Conservation (phyloP, 2,888 invertebrate genomes). For the Lacanobia wlatinum region DNA sequence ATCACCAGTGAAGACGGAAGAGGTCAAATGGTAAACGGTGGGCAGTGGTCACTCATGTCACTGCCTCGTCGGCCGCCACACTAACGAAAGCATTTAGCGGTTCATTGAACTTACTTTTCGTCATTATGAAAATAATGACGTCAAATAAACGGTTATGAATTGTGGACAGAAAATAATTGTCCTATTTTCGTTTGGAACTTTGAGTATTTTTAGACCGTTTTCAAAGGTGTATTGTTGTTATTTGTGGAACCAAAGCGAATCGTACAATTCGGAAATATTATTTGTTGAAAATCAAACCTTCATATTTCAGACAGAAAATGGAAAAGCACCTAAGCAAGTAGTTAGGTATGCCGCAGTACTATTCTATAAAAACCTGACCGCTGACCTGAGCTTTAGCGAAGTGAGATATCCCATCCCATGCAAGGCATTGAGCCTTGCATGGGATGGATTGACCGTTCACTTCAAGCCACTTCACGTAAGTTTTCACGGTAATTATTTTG, state of each 20-base stretch:
- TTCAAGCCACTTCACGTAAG: background rate
- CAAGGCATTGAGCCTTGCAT: too few relatives aligned
- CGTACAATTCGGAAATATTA: background rate
- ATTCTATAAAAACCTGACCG: background rate
- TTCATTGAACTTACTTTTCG: constrained; percentile 27
- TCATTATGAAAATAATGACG: constrained; percentile 5
- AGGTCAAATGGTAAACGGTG: constrained; percentile 44
- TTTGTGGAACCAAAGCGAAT: constrained; percentile 3
- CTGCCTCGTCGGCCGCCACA: constrained; percentile 18
- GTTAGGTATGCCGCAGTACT: background rate
- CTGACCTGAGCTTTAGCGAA: too few relatives aligned
- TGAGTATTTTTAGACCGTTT: background rate
- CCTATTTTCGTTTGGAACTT: background rate
- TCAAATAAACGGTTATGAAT: constrained; percentile 8
- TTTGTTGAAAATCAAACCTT: background rate
- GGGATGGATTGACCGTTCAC: background rate
- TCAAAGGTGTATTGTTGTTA: background rate
- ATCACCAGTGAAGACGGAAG: constrained; percentile 26
- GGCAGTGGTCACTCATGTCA: constrained; percentile 39
- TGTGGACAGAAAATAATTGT: background rate
- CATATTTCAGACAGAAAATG: too few relatives aligned
- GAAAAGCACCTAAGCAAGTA: background rate
- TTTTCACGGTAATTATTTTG: too few relatives aligned
- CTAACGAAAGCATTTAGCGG: constrained; percentile 38
- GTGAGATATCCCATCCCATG: too few relatives aligned